Evolutionary conservation across 2,888 invertebrate genomes (phyloP).

Genomic region (Melitaea athalia): DNA sequence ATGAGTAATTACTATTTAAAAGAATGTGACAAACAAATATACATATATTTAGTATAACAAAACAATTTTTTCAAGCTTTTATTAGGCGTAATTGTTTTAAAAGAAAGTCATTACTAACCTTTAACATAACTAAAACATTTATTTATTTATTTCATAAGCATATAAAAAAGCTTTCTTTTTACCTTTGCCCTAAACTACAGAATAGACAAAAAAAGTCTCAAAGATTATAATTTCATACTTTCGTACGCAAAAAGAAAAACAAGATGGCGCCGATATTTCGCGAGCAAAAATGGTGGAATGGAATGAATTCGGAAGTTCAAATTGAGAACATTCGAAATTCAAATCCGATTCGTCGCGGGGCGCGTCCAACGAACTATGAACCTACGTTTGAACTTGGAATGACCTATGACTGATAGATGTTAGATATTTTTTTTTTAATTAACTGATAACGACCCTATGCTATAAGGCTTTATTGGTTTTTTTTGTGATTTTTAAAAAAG

Average conservation of each 20-base stretch:
- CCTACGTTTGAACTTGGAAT: constrained; percentile 44
- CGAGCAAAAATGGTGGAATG: constrained; percentile 43
- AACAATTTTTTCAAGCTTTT: no score
- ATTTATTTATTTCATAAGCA: no score
- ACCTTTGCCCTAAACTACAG: no score
- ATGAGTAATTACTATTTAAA: no score
- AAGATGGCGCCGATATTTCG: constrained; percentile 20
- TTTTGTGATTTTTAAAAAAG: no score
- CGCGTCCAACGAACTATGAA: constrained; percentile 51
- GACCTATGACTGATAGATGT: constrained; percentile 41
- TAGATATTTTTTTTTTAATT: constrained; percentile 12
- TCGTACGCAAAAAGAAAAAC: constrained; percentile 2
- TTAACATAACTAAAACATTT: no score
- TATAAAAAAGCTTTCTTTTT: no score
- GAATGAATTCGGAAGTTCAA: constrained; percentile 41
- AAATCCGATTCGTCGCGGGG: constrained; percentile 52
- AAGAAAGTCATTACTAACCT: no score
- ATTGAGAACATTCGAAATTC: constrained; percentile 56
- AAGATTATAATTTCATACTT: neutral
- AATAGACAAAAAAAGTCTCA: neutral
- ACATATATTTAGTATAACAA: no score
- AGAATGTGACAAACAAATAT: no score
- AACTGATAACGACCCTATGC: neutral
- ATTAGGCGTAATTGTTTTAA: no score
- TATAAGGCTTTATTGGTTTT: neutral